These are phyloP conservation scores for Portunus trituberculatus DNA, from an alignment of 1,140 invertebrate genomes.

Conservation along the genomic window DNA sequence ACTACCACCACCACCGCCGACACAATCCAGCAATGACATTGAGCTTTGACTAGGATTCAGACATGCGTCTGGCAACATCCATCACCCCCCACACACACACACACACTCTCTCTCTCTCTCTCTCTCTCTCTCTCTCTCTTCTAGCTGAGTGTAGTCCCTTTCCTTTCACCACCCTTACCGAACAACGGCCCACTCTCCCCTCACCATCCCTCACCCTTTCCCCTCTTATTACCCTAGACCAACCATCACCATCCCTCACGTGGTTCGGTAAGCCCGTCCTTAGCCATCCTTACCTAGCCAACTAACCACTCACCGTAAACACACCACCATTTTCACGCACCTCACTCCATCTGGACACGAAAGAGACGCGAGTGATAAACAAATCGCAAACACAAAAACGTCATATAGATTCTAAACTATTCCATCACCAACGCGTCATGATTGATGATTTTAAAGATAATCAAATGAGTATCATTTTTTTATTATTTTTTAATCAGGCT, in stretches of 20 bases:
- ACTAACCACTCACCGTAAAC: background rate
- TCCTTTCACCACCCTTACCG: background rate
- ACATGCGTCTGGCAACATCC: too few relatives aligned
- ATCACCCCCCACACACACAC: too few relatives aligned
- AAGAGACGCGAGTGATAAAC: background rate
- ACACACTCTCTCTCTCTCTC: background rate
- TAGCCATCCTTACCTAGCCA: background rate
- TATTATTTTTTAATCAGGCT: too few relatives aligned
- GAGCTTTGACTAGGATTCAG: too few relatives aligned
- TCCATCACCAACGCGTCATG: too few relatives aligned
- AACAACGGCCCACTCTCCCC: background rate
- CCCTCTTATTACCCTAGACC: background rate
- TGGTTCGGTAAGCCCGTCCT: background rate
- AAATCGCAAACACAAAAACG: background rate
- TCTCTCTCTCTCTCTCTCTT: constrained; percentile 21
- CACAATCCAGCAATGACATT: too few relatives aligned
- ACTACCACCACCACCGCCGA: too few relatives aligned
- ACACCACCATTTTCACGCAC: background rate
- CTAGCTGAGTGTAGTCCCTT: background rate
- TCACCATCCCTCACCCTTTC: background rate
- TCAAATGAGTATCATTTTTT: too few relatives aligned
- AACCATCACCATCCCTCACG: background rate
- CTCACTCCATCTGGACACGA: background rate
- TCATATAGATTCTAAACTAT: too few relatives aligned
- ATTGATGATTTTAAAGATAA: too few relatives aligned